phyloP scores from a whole-genome alignment of 2,113 vertebrate genomes.

The Pterophyllum scalare region DNA sequence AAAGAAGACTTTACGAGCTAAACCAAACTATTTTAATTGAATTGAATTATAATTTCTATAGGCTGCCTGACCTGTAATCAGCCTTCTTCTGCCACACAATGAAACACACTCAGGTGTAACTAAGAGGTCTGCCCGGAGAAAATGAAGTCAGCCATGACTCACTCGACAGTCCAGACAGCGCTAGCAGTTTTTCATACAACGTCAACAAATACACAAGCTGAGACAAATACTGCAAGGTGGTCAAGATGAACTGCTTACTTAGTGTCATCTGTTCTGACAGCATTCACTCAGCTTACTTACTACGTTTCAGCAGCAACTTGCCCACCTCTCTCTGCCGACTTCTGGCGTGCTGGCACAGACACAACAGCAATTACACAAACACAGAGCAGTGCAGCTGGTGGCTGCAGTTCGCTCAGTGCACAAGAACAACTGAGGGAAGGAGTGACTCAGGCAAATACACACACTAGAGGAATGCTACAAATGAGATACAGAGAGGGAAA shows the following conservation, averaged over 20 bases:
- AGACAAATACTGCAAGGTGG: slow-evolving; percentile 40
- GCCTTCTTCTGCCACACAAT: background rate
- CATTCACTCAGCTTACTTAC: slow-evolving; percentile 53
- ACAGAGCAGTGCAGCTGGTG: background rate
- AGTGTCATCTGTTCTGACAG: slow-evolving; percentile 14
- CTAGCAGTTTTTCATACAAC: slow-evolving; percentile 14
- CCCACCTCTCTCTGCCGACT: slow-evolving; percentile 51
- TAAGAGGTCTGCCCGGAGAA: background rate
- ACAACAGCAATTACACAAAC: slow-evolving; percentile 32
- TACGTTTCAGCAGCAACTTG: slow-evolving; percentile 40
- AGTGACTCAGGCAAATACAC: background rate
- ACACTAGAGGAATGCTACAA: background rate
- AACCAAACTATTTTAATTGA: background rate
- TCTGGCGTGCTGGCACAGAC: slow-evolving; percentile 31
- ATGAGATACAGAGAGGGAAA: background rate
- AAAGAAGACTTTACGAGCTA: background rate
- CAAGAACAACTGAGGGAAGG: background rate
- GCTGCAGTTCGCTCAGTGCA: background rate
- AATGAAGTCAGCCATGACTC: slow-evolving; percentile 57
- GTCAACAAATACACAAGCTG: slow-evolving; percentile 42
- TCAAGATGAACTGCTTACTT: slow-evolving; percentile 9
- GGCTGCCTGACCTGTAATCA: background rate
- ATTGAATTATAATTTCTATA: no score
- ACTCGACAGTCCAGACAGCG: slow-evolving; percentile 53
- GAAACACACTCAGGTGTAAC: background rate